Conservation (phyloP, 2,888 invertebrate species). For the Sericinus montela region DNA sequence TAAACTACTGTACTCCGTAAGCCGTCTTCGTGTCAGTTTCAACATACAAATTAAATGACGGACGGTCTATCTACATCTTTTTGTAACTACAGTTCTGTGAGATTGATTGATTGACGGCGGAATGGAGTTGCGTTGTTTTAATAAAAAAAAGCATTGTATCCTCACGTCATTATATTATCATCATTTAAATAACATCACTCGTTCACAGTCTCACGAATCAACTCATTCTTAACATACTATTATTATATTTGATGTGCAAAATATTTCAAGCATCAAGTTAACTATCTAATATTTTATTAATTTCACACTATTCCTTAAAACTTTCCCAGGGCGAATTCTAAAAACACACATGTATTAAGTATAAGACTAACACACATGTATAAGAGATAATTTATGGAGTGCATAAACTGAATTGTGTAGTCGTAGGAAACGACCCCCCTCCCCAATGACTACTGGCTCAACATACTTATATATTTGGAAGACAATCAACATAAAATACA, state of each 20-base stretch:
- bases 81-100: no score
- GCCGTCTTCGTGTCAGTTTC: conserved; percentile 39
- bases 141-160: conserved; percentile 64
- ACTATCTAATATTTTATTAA: conserved; percentile 3
- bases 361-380: no score
- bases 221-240: conserved; percentile 38
- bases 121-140: conserved; percentile 48
- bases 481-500: conserved; percentile 35
- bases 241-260: conserved; percentile 34
- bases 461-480: conserved; percentile 51
- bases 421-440: conserved; percentile 72
- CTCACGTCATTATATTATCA: conserved; percentile 53
- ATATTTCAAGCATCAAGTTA: conserved; percentile 43
- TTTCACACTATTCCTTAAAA: background rate
- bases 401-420: conserved; percentile 71
- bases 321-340: conserved; percentile 26
- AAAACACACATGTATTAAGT: conserved; percentile 43
- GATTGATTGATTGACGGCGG: no score
- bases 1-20: conserved; percentile 46
- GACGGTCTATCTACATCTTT: no score
- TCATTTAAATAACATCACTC: conserved; percentile 41
- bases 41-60: no score
- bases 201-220: conserved; percentile 43
- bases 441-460: conserved; percentile 37
- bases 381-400: conserved; percentile 50